Conservation (phyloP, 2,113 vertebrate species). For the Hucho hucho region DNA sequence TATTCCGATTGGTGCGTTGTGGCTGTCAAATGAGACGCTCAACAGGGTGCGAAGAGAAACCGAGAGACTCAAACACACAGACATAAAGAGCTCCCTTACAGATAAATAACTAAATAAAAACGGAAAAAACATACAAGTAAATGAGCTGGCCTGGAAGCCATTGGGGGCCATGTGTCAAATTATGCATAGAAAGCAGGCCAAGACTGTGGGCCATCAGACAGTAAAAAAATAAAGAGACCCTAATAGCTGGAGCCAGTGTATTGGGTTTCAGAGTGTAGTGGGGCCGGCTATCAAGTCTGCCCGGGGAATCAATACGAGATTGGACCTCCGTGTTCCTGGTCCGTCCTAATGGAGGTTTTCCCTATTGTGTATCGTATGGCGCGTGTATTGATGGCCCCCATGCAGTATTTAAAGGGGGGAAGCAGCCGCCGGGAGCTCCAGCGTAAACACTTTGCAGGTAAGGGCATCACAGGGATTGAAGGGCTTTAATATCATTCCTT, state of each 20-base stretch:
- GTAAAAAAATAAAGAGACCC: slow-evolving; percentile 33
- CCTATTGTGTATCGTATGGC: slow-evolving; percentile 3
- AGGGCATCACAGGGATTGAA: slow-evolving; percentile 39
- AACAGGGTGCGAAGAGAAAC: neutral
- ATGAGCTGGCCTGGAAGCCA: no score
- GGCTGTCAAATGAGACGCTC: neutral
- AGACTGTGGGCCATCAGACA: slow-evolving; percentile 35
- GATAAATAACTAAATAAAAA: neutral
- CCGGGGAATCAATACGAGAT: slow-evolving; percentile 61
- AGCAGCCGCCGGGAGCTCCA: neutral
- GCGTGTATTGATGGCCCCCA: slow-evolving; percentile 48
- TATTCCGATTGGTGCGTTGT: no score
- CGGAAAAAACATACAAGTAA: no score
- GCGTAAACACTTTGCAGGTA: slow-evolving; percentile 55
- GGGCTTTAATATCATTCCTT: slow-evolving; percentile 21
- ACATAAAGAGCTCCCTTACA: neutral
- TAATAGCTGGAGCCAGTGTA: slow-evolving; percentile 53
- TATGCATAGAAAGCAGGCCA: slow-evolving; percentile 37
- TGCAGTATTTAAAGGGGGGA: slow-evolving; percentile 52
- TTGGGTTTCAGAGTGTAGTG: slow-evolving; percentile 51
- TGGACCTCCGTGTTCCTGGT: slow-evolving; percentile 25
- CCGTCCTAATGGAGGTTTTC: slow-evolving; percentile 24
- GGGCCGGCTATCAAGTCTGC: slow-evolving; percentile 55
- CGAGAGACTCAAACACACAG: slow-evolving; percentile 12
- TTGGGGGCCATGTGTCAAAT: slow-evolving; percentile 21